Evolutionary conservation across 2,888 invertebrate genomes (phyloP), one percentile per base, ranked within the genome.

Genomic region (Habroteleia sp.): DNA sequence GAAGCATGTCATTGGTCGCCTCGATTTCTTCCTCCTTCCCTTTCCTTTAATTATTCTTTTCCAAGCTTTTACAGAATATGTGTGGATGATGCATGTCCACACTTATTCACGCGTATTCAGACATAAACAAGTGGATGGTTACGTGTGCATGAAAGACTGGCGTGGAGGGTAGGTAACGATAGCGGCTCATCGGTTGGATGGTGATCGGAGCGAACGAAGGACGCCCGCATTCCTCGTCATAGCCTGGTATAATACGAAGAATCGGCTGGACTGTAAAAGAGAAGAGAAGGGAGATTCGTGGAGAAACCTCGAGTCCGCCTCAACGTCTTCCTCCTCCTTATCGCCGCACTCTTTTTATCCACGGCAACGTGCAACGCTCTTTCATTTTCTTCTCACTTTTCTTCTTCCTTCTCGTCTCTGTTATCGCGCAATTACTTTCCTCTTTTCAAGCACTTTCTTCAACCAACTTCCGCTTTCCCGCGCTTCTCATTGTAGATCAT

Each of bases 181-280:
- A 75, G 81, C 81, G 81, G 81, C 82, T 84, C 82, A 83, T 84
- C 83, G 83, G 83, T 80, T 81, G 81, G 81, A 81, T 78, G 84
- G 77, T 82, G 83, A 84, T 85, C 82, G 81, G 82, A 87, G 84
- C 83, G 83, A 82, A 83, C 86, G 88, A 88, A 88, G 88, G 88
- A 88, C 88, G 88, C 85, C 88, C 87, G 88, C 88, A 88, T 88
- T 88, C 88, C 88, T 84, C 83, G 82, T 83, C 83, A 82, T 85
- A 86, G 84, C 85, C 87, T 87, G 86, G 84, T 88, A 86, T 87
- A 88, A 87, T 87, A 87, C 88, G 85, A 85, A 85, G 88, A 88
- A 88, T 87, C 84, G 85, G 80, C 75, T 78, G 79, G 77, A 79
- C 80, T 56, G 69, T 60, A 60, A 52, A 65, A 73, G 74, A 69